Evolutionary conservation across 2,888 invertebrate species (phyloP).

Genomic region (Lacanobia oleracea): DNA sequence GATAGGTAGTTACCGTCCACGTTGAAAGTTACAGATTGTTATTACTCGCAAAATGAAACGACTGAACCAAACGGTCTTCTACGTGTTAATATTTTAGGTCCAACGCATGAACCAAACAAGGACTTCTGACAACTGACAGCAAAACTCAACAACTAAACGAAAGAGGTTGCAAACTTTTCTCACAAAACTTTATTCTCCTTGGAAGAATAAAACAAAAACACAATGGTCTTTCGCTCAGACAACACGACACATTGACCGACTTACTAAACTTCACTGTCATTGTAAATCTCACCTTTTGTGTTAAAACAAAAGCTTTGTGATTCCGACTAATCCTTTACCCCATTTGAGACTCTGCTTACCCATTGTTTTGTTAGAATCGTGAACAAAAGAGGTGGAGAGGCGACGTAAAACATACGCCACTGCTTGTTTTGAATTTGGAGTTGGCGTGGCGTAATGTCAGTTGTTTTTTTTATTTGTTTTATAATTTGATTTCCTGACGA

Average conservation of each 20-base stretch:
- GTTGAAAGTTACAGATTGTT: too few species aligned
- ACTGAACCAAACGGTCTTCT: too few species aligned
- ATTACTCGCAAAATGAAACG: too few species aligned
- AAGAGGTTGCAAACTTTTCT: not conserved
- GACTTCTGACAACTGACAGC: not conserved
- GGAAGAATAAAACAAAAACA: conserved; percentile 39
- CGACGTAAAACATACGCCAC: conserved; percentile 35
- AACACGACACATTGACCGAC: conserved; percentile 61
- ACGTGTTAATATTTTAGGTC: not conserved
- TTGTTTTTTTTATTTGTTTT: conserved; percentile 28
- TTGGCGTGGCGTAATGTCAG: conserved; percentile 9
- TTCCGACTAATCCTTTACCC: conserved; percentile 64
- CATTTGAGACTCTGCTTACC: conserved; percentile 57
- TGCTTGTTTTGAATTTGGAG: conserved; percentile 30
- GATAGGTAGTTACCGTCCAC: too few species aligned
- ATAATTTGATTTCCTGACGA: conserved; percentile 7
- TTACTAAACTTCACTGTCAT: conserved; percentile 61
- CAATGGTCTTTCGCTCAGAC: conserved; percentile 38
- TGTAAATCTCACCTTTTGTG: conserved; percentile 65
- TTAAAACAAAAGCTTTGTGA: conserved; percentile 59
- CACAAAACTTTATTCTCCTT: conserved; percentile 27
- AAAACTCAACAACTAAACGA: not conserved
- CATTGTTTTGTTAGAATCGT: conserved; percentile 54
- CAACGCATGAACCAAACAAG: not conserved
- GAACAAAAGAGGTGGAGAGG: conserved; percentile 55